Conservation (phyloP, 2,797 vertebrate species). For the Rhynchonycteris naso region DNA sequence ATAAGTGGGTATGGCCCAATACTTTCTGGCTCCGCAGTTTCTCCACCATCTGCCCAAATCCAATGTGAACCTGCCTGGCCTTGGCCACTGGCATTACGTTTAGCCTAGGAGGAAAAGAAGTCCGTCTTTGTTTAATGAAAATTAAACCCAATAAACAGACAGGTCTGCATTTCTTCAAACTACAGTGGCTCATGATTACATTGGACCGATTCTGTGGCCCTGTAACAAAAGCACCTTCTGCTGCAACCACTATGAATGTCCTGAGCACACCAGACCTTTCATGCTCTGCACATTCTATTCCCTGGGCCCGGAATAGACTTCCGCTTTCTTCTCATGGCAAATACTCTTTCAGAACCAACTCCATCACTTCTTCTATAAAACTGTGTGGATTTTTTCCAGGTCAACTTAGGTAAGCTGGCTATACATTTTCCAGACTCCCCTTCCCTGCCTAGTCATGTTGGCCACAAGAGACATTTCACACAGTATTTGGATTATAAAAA, state of each 20-base stretch:
- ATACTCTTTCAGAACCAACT: not conserved
- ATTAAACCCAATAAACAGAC: not conserved
- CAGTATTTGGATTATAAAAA: not conserved
- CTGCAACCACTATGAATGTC: not conserved
- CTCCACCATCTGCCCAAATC: too few species aligned
- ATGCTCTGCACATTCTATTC: not conserved
- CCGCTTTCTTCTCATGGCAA: not conserved
- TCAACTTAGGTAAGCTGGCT: not conserved
- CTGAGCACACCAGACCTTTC: not conserved
- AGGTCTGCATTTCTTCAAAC: not conserved
- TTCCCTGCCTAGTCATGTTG: not conserved
- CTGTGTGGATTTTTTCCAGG: not conserved
- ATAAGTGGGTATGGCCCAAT: too few species aligned
- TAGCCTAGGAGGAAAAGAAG: conserved; percentile 8
- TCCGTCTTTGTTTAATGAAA: conserved; percentile 20
- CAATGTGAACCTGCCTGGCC: too few species aligned
- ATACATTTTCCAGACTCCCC: not conserved
- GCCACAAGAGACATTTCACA: not conserved
- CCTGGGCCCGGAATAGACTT: not conserved
- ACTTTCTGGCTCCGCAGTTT: too few species aligned
- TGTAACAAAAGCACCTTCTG: not conserved
- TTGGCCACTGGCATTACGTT: too few species aligned
- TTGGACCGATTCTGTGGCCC: not conserved
- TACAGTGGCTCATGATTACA: not conserved
- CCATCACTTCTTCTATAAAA: not conserved